Evolutionary conservation across 1,140 invertebrate genomes (phyloP), one percentile per base, ranked within the genome.

Genomic region (Pogonomyrmex barbatus): DNA sequence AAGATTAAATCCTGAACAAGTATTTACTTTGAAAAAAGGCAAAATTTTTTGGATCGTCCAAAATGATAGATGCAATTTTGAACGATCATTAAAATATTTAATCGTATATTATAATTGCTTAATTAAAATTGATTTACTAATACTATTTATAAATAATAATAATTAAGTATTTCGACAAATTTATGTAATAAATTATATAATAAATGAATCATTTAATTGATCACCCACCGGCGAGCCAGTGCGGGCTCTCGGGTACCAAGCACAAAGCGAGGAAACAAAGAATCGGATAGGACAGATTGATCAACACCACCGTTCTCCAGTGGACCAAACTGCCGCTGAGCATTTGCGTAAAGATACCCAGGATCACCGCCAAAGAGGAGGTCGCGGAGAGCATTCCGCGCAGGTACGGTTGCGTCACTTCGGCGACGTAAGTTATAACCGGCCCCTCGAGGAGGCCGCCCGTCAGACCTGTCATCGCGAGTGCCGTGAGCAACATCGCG

Each of bases 351-450:
- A 98, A 97, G 1, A 97, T 95, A 1, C 97, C 97, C 0, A 97
- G 92, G 54, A 98, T 97, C 68, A 97, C 96, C 83, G 96, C 96
- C 93, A 97, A 96, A 1, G 97, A 96, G 24, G 97, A 96, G 14
- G 97, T 96, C 1, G 97, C 97, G 1, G 97, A 96, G 24, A 98
- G 93, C 85, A 97, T 96, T 4, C 97, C 97, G 47, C 97, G 95
- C 14, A 97, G 94, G 91, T 97, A 96, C 0, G 97, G 97, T 89
- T 97, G 96, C 2, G 97, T 97, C 9, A 98, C 96, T 94, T 98
- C 97, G 2, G 97, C 97, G 10, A 98, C 97, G 92, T 98, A 98
- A 0, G 97, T 98, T 88, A 98, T 94, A 95, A 98, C 97, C 3
- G 97, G 97, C 82, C 97, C 97, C 94, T 98, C 97, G 60, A 97